These are phyloP conservation scores for Zoanthus gigantus DNA, from an alignment of 92 coral and sea anemone species.

Conservation along the genomic window DNA sequence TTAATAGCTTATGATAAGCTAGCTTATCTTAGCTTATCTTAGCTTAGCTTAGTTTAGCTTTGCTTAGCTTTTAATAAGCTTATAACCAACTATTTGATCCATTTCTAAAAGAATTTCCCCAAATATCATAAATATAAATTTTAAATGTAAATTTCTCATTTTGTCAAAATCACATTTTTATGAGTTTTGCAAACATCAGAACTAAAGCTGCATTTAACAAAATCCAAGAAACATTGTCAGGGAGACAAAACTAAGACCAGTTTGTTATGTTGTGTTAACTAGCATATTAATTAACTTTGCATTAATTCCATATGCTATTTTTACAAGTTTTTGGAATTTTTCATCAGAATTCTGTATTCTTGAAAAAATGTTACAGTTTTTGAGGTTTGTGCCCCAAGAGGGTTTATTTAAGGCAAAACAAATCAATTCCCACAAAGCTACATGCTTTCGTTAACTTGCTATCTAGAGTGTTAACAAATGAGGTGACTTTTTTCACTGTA, in stretches of 20 bases:
- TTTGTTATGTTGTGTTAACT: background rate
- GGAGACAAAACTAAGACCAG: conserved; percentile 1
- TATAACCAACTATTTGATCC: background rate
- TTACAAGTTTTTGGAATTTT: background rate
- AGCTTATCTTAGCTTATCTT: no score
- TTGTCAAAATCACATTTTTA: no score
- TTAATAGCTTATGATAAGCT: background rate
- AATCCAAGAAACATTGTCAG: background rate
- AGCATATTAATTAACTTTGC: conserved; percentile 8
- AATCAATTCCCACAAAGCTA: background rate
- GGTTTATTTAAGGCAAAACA: background rate
- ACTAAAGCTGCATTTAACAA: conserved; percentile 14
- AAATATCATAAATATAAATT: background rate
- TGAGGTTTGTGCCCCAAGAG: conserved; percentile 23
- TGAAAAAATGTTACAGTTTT: background rate
- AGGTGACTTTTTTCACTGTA: background rate
- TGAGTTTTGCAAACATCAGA: background rate
- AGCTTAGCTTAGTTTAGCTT: no score
- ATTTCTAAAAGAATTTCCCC: background rate
- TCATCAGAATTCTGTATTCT: background rate
- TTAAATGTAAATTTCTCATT: background rate
- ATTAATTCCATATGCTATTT: background rate
- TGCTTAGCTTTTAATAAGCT: background rate
- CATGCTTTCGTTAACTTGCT: no score
- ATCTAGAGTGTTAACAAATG: no score